Base-by-base conservation (phyloP, 1,140 invertebrate species). In the Temnothorax nylanderi region DNA sequence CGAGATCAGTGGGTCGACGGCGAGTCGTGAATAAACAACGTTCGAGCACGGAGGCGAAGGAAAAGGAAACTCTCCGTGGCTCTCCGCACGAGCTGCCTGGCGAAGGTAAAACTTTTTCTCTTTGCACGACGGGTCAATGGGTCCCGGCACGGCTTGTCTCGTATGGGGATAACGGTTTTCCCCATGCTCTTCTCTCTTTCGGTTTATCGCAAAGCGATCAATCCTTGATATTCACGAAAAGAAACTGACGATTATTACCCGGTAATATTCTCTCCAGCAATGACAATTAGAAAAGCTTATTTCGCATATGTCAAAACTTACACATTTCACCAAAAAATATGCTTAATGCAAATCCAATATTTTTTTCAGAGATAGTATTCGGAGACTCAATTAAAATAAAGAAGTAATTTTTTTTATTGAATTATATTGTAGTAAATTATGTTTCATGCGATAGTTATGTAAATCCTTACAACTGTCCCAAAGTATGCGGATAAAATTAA, bases 41-140 rank as follows among this genome's bases (percentile, higher is more conserved):
- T 82, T 44, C 21, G 34, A 71, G 16, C 34, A 18, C 18, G 49
- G 34, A 58, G 67, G 26, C 77, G 49, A 82, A 82, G 41, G 54
- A 82, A 82, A 74, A 82, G 69, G 41, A 82, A 82, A 74, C 51
- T 56, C 26, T 26, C 26, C 41, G 62, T 69, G 85, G 62, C 37
- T 74, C 69, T 77, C 37, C 44, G 72, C 37, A 62, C 72, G 65
- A 82, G 44, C 77, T 65, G 64, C 49, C 86, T 71, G 21, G 49
- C 64, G 65, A 88, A 87, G 84, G 87, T 86, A 84, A 88, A 88
- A 88, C 67, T 71, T 88, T 86, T 78, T 78, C 65, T 86, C 62
- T 86, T 64, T 49, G 58, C 41, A 37, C 26, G 56, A 76, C 54
- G 76, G 87, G 85, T 80, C 85, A 82, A 87, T 60, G 69, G 58